phyloP scores from a whole-genome alignment of 1,140 invertebrate species.

The Cheumatopsyche charites region DNA sequence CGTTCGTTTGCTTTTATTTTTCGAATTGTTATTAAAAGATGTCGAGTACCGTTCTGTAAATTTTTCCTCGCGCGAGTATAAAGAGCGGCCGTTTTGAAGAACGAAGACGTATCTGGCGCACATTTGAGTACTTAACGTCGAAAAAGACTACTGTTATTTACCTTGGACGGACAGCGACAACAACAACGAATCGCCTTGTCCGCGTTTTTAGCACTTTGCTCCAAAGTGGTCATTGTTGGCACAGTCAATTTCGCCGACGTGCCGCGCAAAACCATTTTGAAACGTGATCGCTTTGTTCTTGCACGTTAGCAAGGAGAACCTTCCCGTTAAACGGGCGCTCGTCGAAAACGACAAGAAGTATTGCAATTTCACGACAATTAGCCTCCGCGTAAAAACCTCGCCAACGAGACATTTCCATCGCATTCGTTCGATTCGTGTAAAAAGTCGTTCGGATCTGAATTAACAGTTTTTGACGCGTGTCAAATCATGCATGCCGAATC shows the following conservation, averaged over 20 bases:
- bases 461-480: slow-evolving; percentile 7
- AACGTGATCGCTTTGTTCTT: too few relatives aligned
- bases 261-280: neutral
- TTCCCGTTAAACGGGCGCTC: too few relatives aligned
- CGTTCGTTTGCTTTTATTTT: too few relatives aligned
- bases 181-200: neutral
- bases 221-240: slow-evolving; percentile 8
- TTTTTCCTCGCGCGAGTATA: too few relatives aligned
- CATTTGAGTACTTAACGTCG: neutral
- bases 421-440: too few relatives aligned
- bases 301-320: too few relatives aligned
- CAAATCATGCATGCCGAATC: slow-evolving; percentile 6
- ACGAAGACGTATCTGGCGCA: slow-evolving; percentile 17
- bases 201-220: slow-evolving; percentile 17
- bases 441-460: neutral
- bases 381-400: too few relatives aligned
- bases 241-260: neutral
- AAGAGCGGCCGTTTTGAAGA: neutral
- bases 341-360: too few relatives aligned
- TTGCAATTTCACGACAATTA: too few relatives aligned
- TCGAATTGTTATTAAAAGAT: too few relatives aligned
- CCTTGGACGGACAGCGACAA: neutral
- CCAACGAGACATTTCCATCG: too few relatives aligned
- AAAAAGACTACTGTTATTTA: slow-evolving; percentile 20
- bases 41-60: neutral